phyloP scores from a whole-genome alignment of 2,797 vertebrate genomes.

The Tenualosa ilisha region DNA sequence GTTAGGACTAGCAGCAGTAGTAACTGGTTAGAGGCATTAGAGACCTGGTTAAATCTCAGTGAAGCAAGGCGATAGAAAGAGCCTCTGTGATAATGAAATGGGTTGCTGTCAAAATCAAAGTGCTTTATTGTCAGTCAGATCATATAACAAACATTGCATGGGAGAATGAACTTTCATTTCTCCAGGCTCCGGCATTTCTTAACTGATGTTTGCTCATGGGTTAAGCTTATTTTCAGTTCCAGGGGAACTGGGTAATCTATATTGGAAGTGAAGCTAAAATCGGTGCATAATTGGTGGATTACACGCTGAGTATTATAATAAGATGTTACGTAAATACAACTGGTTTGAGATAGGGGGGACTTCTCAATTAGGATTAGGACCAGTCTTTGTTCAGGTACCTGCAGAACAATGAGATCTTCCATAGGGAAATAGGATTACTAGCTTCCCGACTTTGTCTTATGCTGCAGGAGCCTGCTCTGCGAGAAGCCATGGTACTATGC shows the following conservation, averaged over 20 bases:
- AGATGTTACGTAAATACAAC: neutral
- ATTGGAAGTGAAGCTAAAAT: neutral
- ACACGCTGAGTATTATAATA: neutral
- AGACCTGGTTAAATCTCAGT: neutral
- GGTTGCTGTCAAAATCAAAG: neutral
- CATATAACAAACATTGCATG: too few species aligned
- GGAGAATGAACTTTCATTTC: neutral
- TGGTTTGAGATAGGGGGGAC: conserved; percentile 26
- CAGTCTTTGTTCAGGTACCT: neutral
- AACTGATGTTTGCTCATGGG: neutral
- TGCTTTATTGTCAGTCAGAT: too few species aligned
- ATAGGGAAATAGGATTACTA: conserved; percentile 40
- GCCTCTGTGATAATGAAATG: neutral
- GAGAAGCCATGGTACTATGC: neutral
- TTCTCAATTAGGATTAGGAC: conserved; percentile 14
- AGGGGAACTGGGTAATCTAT: neutral
- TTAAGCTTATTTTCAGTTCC: neutral
- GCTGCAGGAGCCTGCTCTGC: neutral
- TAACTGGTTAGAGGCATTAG: neutral
- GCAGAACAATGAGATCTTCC: conserved; percentile 41
- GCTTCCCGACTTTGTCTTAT: neutral
- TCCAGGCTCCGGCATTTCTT: neutral
- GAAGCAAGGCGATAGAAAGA: neutral
- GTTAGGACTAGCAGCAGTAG: neutral
- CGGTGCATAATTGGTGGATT: neutral